These are phyloP conservation scores for Patella pellucida DNA, from an alignment of 2,888 invertebrate species.

Conservation along the genomic window DNA sequence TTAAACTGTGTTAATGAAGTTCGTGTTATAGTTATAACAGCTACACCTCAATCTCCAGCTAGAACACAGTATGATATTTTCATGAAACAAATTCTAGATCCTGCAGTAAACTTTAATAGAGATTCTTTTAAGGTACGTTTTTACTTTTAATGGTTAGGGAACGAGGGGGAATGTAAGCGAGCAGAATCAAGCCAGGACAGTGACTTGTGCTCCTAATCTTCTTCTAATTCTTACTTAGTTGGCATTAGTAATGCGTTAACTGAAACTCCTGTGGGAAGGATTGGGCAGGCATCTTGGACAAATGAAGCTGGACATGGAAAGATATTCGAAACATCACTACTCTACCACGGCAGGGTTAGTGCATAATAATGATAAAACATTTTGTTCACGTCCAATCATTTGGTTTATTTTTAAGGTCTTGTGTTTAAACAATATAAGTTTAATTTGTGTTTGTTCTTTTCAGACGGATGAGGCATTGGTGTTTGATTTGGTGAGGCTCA, in stretches of 20 bases:
- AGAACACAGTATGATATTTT: slow-evolving; percentile 30
- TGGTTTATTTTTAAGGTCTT: no score
- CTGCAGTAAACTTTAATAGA: slow-evolving; percentile 13
- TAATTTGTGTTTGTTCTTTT: background rate
- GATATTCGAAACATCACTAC: no score
- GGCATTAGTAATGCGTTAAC: no score
- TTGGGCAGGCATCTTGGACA: no score
- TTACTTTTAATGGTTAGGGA: background rate
- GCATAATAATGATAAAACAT: no score
- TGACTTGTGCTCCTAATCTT: background rate
- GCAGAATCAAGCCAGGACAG: background rate
- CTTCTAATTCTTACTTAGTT: background rate
- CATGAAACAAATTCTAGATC: slow-evolving; percentile 27
- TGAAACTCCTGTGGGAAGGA: no score
- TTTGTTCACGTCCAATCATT: no score
- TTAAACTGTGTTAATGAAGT: slow-evolving; percentile 23
- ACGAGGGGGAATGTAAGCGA: no score
- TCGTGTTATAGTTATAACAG: slow-evolving; percentile 29
- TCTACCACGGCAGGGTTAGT: no score
- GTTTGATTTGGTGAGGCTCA: slow-evolving; percentile 84
- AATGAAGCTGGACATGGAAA: no score
- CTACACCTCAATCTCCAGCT: slow-evolving; percentile 14
- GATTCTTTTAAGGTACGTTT: slow-evolving; percentile 33
- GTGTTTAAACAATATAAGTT: no score
- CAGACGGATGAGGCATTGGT: slow-evolving; percentile 87